Evolutionary conservation across 2,888 invertebrate genomes (phyloP).

Genomic region (Drosophila mettleri): DNA sequence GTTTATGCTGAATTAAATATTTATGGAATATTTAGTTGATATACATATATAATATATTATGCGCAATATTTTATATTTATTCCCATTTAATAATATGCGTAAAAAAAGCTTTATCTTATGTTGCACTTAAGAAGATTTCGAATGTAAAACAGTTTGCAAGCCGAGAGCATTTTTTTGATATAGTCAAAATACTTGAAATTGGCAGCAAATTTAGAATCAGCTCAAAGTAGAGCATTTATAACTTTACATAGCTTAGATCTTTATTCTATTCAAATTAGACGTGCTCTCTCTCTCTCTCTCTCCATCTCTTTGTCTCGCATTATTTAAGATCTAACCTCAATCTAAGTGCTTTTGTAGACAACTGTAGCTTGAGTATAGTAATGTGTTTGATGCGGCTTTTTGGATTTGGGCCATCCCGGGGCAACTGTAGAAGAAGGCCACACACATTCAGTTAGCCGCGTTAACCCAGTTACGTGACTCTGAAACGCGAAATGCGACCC

Average conservation of each 20-base stretch:
- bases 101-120: too few species aligned
- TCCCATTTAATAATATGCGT: too few species aligned
- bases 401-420: constrained; percentile 48
- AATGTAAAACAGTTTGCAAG: too few species aligned
- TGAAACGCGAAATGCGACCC: constrained; percentile 76
- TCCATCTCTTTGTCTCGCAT: neutral
- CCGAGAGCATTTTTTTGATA: too few species aligned
- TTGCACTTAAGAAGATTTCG: neutral
- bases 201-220: neutral
- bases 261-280: constrained; percentile 6
- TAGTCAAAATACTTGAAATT: too few species aligned
- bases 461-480: constrained; percentile 76
- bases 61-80: too few species aligned
- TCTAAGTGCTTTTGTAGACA: neutral
- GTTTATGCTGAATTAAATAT: neutral
- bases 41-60: too few species aligned
- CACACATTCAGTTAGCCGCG: constrained; percentile 30
- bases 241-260: neutral
- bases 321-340: constrained; percentile 3
- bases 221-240: neutral
- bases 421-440: constrained; percentile 55
- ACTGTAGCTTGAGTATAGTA: constrained; percentile 7
- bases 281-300: neutral
- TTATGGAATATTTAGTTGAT: neutral
- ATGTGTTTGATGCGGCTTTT: constrained; percentile 12